Evolutionary conservation across 1,140 invertebrate species (phyloP), one percentile per base, ranked within the genome.

Genomic region (Daktulosphaira vitifoliae): DNA sequence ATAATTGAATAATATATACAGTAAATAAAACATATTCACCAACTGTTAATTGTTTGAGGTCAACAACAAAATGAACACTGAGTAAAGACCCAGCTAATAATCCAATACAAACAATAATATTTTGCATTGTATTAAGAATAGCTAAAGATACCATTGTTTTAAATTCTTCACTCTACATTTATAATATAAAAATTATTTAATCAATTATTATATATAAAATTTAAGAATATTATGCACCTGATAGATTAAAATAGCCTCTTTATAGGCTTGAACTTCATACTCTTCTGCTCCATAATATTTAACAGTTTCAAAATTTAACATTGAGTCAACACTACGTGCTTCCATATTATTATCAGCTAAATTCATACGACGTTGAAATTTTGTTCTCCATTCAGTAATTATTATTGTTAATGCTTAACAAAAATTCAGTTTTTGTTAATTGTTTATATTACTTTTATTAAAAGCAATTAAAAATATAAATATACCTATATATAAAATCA

Each of bases 301-400:
- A 0, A 97, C 94, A 4, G 95, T 98, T 78, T 98, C 94, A 78
- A 94, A 97, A 77, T 98, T 98, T 0, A 98, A 78, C 38, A 98
- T 77, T n/a, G 94, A 96, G 74, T 98, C 95, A 0, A 97, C 92
- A 66, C 88, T 94, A 50, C 87, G 82, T n/a, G 91, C 87, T 73
- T 90, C 87, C 62, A 86, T 84, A 51, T 85, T 88, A 77, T 98
- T 98, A 72, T 98, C 94, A 0, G 90, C 85, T 18, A 87, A 77
- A 76, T 98, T 98, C 90, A 95, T 95, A 15, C 86, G 80, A 29
- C 93, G 78, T 71, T 95, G 86, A 74, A 86, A 97, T 74, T 96
- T 94, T 0, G 92, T 97, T 37, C 95, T 80, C 94, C 94, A 98
- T 78, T 98, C 94, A 1, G 94, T 98, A 18, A 98, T 79, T 8